Conservation (phyloP, 1,140 invertebrate species). For the Anthonomus grandis region DNA sequence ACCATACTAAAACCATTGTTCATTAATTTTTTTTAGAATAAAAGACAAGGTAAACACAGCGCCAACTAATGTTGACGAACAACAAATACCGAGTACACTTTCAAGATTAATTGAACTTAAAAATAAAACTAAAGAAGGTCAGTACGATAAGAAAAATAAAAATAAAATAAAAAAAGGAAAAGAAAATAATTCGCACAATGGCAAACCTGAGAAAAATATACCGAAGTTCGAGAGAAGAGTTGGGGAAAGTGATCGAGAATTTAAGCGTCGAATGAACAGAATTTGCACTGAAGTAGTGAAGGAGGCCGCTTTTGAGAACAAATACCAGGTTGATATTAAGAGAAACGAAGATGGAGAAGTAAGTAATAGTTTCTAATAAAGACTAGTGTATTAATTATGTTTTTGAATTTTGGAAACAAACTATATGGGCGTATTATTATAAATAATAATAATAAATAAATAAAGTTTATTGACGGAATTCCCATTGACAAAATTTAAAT, state of each 20-base stretch:
- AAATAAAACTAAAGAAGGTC: conserved; percentile 50
- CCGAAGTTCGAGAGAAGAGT: conserved; percentile 52
- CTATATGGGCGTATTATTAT: background rate
- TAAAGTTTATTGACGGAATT: too few relatives aligned
- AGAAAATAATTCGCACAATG: conserved; percentile 37
- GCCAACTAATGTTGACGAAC: conserved; percentile 60
- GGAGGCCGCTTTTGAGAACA: conserved; percentile 55
- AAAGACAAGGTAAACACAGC: conserved; percentile 65
- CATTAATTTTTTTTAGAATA: conserved; percentile 57
- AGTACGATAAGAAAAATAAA: conserved; percentile 42
- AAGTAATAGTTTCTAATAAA: conserved; percentile 14
- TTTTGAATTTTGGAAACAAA: background rate
- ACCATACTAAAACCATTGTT: too few relatives aligned
- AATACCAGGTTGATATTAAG: conserved; percentile 55
- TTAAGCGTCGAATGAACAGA: conserved; percentile 50
- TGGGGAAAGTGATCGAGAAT: conserved; percentile 49
- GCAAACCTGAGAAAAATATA: conserved; percentile 49
- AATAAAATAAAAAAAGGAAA: conserved; percentile 7
- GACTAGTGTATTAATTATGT: too few relatives aligned
- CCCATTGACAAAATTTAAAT: too few relatives aligned
- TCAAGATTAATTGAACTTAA: conserved; percentile 57
- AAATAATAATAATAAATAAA: background rate
- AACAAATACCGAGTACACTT: conserved; percentile 63
- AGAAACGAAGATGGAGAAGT: conserved; percentile 51
- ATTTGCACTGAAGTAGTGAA: conserved; percentile 51